Base-by-base conservation (phyloP, 2,113 vertebrate species). In the Scophthalmus maximus region DNA sequence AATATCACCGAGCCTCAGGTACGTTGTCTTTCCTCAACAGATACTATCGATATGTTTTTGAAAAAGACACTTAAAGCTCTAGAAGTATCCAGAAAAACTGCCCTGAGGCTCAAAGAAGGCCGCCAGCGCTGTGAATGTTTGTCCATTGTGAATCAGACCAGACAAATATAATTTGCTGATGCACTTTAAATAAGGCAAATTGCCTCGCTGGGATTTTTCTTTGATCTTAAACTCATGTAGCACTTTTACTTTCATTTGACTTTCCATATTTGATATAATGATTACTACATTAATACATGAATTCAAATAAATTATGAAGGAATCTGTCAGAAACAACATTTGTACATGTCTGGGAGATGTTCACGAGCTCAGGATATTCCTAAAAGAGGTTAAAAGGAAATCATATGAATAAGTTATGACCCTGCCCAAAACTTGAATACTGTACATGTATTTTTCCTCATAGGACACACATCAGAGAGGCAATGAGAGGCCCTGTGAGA, bases 351-450 rank as follows among this genome's bases (percentile, higher is more conserved):
- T 66, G 68, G 26, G 63, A 38, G 34, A 79, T 38, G 59, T 76
- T 46, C 0, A 8, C 52, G 1, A 23, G 22, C 22, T 18, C 8
- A 8, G n/a, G 63, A 51, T 50, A 56, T 65, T 76, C 53, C 62
- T 34, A 29, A 65, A 73, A 58, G 18, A 30, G 30, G 14, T 38
- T 47, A 22, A 55, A 42, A 73, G 58, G 36, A 76, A 76, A 62
- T 76, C 30, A 26, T 14, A 60, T 87, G 57, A 87, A 86, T 78
- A 73, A 76, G 8, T 85, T 51, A 84, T 80, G 58, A 79, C 75
- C 15, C 42, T 23, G 23, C 29, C n/a, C 49, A 69, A 51, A 63
- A 53, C 74, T 17, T 1, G 32, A 5, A 2, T 25, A 64, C 51
- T 75, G 34, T 82, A 72, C 73, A 76, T 18, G 9, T 52, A 61